phyloP scores from a whole-genome alignment of 92 coral and sea anemone genomes.

The Zoanthus gigantus region DNA sequence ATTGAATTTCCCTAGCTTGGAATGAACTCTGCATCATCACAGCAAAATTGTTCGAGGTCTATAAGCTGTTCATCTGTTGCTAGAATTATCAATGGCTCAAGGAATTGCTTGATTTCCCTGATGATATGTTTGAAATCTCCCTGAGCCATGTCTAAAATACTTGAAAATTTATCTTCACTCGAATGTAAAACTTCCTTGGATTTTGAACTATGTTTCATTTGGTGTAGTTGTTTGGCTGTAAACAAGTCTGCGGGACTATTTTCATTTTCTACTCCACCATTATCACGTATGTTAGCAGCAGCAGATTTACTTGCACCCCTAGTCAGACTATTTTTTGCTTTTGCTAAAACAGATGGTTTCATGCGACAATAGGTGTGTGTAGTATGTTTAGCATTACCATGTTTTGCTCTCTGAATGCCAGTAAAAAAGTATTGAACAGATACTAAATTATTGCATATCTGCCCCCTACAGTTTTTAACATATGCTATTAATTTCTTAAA shows the following conservation, averaged over 20 bases:
- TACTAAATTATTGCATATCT: constrained; percentile 43
- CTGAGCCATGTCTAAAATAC: constrained; percentile 41
- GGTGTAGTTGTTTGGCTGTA: constrained; percentile 4
- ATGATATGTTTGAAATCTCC: not conserved
- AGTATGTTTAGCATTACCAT: constrained; percentile 54
- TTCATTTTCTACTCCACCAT: constrained; percentile 35
- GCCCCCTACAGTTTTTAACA: constrained; percentile 28
- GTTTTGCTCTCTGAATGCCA: constrained; percentile 23
- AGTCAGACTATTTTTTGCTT: constrained; percentile 4
- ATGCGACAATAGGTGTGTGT: constrained; percentile 35
- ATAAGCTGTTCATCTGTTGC: not conserved
- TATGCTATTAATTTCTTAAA: constrained; percentile 50
- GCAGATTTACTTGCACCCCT: constrained; percentile 8
- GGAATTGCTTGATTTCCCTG: no score
- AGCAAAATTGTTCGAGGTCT: constrained; percentile 49
- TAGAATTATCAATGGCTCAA: no score
- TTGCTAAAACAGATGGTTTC: constrained; percentile 42
- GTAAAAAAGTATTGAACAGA: constrained; percentile 57
- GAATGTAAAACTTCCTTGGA: no score
- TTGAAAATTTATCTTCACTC: constrained; percentile 30
- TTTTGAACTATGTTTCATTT: not conserved
- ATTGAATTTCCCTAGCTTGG: constrained; percentile 62
- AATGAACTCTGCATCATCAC: constrained; percentile 34
- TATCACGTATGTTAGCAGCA: constrained; percentile 29
- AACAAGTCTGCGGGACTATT: constrained; percentile 46